A percentile compares a stretch with the other conserved stretches of the same genome.
Conservation (phyloP, 2,113 vertebrate genomes). For the Oceanites oceanicus region DNA sequence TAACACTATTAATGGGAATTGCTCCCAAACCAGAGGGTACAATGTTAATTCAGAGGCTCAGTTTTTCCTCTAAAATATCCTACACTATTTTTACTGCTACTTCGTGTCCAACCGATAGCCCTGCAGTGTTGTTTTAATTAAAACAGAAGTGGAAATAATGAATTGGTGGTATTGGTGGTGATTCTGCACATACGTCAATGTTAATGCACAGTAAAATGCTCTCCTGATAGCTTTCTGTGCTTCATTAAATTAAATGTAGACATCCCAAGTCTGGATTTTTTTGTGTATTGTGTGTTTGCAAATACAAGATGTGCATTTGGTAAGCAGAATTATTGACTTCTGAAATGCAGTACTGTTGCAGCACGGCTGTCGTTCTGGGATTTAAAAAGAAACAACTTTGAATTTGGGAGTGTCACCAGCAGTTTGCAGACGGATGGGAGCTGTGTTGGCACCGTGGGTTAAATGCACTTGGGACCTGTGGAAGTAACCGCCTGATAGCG, state of each 20-base stretch:
- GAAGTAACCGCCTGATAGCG: background rate
- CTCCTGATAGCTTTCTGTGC: background rate
- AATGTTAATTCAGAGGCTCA: conserved; percentile 1
- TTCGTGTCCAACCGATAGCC: background rate
- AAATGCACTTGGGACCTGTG: background rate
- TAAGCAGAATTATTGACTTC: background rate
- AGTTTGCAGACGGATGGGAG: background rate
- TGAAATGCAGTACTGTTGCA: background rate
- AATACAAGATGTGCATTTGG: background rate
- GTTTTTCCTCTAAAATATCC: background rate
- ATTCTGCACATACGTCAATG: background rate
- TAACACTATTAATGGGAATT: background rate
- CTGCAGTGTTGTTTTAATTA: conserved; percentile 31
- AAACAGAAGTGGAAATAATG: conserved; percentile 36
- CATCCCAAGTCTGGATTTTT: background rate
- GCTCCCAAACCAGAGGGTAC: background rate
- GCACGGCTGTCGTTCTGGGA: background rate
- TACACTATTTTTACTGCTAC: background rate
- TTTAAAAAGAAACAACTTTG: background rate
- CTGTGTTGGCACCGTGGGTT: background rate
- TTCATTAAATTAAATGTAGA: background rate
- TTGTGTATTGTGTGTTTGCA: background rate
- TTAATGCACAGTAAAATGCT: background rate
- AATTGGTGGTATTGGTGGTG: conserved; percentile 18
- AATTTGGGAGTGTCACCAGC: background rate